Conservation (phyloP, 2,888 invertebrate genomes). For the Lathronympha strigana region DNA sequence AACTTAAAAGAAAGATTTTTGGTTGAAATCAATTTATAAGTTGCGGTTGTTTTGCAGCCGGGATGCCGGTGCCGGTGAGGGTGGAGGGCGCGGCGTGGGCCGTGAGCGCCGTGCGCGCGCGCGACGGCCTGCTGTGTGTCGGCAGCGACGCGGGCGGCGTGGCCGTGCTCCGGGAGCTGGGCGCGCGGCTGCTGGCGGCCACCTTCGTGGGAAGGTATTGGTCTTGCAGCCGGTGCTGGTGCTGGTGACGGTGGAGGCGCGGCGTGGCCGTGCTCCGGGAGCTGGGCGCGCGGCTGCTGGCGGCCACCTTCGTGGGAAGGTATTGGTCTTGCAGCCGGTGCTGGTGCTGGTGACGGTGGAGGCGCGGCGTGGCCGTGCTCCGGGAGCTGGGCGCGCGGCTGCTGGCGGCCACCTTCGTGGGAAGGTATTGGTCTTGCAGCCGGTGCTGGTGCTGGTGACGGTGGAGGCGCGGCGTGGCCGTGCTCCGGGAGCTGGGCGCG, state of each 20-base stretch:
- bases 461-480: conserved; percentile 73
- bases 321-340: too few relatives aligned
- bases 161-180: conserved; percentile 52
- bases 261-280: too few relatives aligned
- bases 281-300: background rate
- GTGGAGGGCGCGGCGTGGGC: conserved; percentile 54
- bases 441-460: conserved; percentile 74
- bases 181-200: conserved; percentile 51
- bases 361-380: too few relatives aligned
- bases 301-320: too few relatives aligned
- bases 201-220: conserved; percentile 61
- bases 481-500: conserved; percentile 70
- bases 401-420: too few relatives aligned
- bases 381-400: too few relatives aligned
- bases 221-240: background rate
- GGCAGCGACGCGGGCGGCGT: conserved; percentile 87
- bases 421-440: too few relatives aligned
- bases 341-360: too few relatives aligned
- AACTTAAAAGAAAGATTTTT: too few relatives aligned
- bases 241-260: background rate
- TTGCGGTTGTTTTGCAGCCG: conserved; percentile 52
- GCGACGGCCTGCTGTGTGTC: conserved; percentile 55
- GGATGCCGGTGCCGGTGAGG: conserved; percentile 52
- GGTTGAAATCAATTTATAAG: too few relatives aligned
- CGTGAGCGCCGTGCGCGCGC: conserved; percentile 53